These are phyloP conservation scores for Oncorhynchus mykiss DNA, from an alignment of 2,113 vertebrate species.

Conservation along the genomic window DNA sequence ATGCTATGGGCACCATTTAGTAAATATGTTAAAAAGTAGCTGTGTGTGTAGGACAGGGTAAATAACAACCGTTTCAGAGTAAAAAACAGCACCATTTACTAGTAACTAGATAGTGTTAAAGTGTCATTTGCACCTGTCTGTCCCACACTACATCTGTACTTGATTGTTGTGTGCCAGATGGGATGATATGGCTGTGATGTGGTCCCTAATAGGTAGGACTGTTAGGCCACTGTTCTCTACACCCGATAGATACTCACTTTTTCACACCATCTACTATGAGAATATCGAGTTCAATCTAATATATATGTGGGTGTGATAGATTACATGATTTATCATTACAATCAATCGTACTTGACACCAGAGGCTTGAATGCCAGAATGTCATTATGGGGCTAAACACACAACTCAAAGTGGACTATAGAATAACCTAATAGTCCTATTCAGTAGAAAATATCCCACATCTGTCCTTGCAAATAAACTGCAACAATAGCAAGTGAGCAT, in stretches of 20 bases:
- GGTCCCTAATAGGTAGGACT: slow-evolving; percentile 31
- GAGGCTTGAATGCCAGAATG: slow-evolving; percentile 25
- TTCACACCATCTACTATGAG: background rate
- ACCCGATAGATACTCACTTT: background rate
- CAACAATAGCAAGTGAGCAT: slow-evolving; percentile 81
- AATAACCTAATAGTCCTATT: slow-evolving; percentile 56
- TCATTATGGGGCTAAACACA: slow-evolving; percentile 10
- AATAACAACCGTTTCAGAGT: slow-evolving; percentile 76
- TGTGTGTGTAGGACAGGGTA: slow-evolving; percentile 69
- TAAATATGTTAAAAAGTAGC: slow-evolving; percentile 77
- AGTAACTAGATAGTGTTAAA: slow-evolving; percentile 77
- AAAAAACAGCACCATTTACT: slow-evolving; percentile 83
- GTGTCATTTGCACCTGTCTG: slow-evolving; percentile 78
- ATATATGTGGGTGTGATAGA: slow-evolving; percentile 48
- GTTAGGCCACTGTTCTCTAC: background rate
- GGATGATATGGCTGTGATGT: slow-evolving; percentile 43
- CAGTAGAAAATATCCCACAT: slow-evolving; percentile 72
- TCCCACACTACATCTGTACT: slow-evolving; percentile 66
- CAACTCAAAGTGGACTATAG: slow-evolving; percentile 40
- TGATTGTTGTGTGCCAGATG: slow-evolving; percentile 36
- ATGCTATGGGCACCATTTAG: slow-evolving; percentile 68
- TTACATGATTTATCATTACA: slow-evolving; percentile 39
- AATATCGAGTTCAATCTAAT: slow-evolving; percentile 32
- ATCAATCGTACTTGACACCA: slow-evolving; percentile 23
- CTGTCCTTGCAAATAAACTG: slow-evolving; percentile 87